These are phyloP conservation scores for Phyllotis vaccarum DNA, from an alignment of 2,797 vertebrate genomes.

Conservation along the genomic window DNA sequence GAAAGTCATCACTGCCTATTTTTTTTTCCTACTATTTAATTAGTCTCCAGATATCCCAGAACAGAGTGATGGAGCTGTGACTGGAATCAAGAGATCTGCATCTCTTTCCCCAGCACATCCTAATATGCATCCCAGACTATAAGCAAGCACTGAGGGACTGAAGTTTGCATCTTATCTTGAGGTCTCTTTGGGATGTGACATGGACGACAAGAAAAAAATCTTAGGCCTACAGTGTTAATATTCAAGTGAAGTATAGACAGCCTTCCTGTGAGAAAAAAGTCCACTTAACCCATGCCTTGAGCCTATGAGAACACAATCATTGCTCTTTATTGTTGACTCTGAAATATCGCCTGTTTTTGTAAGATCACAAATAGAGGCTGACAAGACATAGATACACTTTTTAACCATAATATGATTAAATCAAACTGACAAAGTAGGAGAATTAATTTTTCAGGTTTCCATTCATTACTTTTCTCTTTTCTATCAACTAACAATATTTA, in stretches of 20 bases:
- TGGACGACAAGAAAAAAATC: neutral
- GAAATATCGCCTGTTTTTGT: neutral
- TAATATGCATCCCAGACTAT: neutral
- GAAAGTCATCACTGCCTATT: neutral
- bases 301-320: neutral
- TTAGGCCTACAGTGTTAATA: constrained; percentile 14
- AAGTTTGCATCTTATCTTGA: neutral
- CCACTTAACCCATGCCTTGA: neutral
- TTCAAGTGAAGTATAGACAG: neutral
- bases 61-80: neutral
- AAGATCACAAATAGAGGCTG: neutral
- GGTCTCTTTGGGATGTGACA: neutral
- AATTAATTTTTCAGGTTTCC: constrained; percentile 70
- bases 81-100: neutral
- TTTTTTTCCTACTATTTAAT: constrained; percentile 29
- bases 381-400: constrained; percentile 47
- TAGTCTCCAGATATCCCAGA: constrained; percentile 48
- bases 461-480: constrained; percentile 65
- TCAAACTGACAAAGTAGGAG: constrained; percentile 64
- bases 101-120: neutral
- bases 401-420: constrained; percentile 38
- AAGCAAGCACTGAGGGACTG: neutral
- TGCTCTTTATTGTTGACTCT: constrained; percentile 12
- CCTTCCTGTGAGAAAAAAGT: neutral
- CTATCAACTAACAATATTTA: constrained; percentile 44